phyloP scores from a whole-genome alignment of 2,113 vertebrate species.

The Mastomys natalensis region DNA sequence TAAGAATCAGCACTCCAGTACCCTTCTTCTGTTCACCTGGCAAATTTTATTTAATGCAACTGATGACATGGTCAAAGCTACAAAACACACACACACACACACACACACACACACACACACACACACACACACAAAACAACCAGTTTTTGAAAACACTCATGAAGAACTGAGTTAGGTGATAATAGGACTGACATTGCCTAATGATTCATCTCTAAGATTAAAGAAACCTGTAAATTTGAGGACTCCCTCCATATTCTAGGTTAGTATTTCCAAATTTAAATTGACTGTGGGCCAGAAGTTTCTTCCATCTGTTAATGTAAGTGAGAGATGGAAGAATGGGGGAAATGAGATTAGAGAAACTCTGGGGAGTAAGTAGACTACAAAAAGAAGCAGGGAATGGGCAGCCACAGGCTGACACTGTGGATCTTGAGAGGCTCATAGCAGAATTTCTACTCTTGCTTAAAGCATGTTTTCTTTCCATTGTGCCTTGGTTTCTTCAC shows the following conservation, averaged over 20 bases:
- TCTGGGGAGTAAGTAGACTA: background rate
- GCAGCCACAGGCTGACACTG: background rate
- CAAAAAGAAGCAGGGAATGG: background rate
- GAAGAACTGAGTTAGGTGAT: conserved; percentile 25
- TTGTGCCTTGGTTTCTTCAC: conserved; percentile 45
- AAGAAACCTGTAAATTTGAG: background rate
- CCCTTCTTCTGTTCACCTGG: conserved; percentile 50
- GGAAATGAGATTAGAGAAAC: conserved; percentile 8
- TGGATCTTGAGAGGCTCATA: background rate
- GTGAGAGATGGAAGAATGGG: background rate
- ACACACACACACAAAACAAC: no score
- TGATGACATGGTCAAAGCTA: conserved; percentile 33
- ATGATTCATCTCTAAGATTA: conserved; percentile 1
- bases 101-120: no score
- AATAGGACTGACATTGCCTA: conserved; percentile 36
- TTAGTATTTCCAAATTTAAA: conserved; percentile 30
- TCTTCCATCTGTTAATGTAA: background rate
- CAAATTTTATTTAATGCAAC: conserved; percentile 67
- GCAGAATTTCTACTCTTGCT: background rate
- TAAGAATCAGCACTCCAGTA: background rate
- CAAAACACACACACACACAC: background rate
- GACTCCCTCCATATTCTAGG: background rate
- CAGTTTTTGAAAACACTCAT: background rate
- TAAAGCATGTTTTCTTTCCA: background rate
- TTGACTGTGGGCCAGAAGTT: background rate